Evolutionary conservation across 1,140 invertebrate species (phyloP).

Genomic region (Dufourea novaeangliae): DNA sequence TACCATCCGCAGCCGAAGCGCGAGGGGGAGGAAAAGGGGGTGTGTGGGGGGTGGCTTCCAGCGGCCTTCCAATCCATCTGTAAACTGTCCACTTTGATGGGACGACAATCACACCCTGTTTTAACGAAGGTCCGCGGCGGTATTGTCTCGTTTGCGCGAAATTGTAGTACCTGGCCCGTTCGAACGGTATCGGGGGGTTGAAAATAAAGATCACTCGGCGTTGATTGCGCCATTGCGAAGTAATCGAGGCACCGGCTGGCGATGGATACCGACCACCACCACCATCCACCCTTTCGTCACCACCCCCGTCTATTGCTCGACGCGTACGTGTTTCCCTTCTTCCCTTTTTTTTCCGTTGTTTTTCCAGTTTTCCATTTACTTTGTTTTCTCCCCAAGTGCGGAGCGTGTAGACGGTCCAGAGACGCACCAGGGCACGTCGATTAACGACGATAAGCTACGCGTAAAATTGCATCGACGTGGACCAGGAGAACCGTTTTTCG

Average conservation of each 20-base stretch:
- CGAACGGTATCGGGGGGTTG: conserved; percentile 69
- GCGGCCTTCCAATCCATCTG: conserved; percentile 76
- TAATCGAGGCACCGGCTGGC: conserved; percentile 60
- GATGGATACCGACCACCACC: conserved; percentile 45
- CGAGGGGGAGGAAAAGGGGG: too few relatives aligned
- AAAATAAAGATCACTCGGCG: conserved; percentile 78
- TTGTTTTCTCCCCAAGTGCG: background rate
- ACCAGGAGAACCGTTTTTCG: background rate
- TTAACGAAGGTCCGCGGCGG: conserved; percentile 74
- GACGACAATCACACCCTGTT: conserved; percentile 79
- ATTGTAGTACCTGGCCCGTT: conserved; percentile 73
- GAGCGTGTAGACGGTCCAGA: conserved; percentile 6
- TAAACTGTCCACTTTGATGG: conserved; percentile 81
- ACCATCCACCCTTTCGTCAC: background rate
- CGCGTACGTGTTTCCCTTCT: background rate
- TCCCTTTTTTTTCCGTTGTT: conserved; percentile 1
- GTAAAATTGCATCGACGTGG: conserved; percentile 48
- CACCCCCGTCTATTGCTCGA: background rate
- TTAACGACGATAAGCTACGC: conserved; percentile 48
- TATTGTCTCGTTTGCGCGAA: conserved; percentile 76
- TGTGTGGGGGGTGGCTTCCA: conserved; percentile 30
- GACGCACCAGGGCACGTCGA: conserved; percentile 23
- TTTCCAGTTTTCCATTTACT: conserved; percentile 41
- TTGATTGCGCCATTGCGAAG: conserved; percentile 74
- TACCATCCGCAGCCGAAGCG: conserved; percentile 45